Evolutionary conservation across 2,113 vertebrate genomes (phyloP).

Genomic region (Coracopsis vasa): DNA sequence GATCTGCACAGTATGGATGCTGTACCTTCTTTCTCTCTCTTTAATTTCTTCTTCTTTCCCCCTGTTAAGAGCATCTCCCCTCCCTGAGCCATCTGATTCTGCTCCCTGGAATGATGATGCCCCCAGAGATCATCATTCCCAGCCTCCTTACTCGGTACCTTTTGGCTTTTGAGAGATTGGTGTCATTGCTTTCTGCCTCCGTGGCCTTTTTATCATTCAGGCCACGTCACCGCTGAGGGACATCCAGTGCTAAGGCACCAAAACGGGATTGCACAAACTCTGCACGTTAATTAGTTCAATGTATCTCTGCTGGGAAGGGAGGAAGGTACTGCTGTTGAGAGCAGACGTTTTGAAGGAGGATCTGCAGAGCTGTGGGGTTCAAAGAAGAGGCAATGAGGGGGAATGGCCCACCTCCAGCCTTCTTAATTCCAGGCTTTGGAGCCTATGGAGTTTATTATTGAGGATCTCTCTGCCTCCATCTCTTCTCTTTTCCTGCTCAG

Average conservation of each 20-base stretch:
- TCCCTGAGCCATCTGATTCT: neutral
- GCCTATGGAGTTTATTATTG: neutral
- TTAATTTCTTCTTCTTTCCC: neutral
- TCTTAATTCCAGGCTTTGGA: neutral
- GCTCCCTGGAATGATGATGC: neutral
- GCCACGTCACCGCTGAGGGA: neutral
- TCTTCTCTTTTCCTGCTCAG: neutral
- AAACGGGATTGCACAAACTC: slow-evolving; percentile 38
- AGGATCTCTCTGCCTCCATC: neutral
- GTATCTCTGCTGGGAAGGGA: neutral
- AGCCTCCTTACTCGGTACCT: neutral
- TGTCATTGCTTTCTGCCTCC: neutral
- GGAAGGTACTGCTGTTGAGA: neutral
- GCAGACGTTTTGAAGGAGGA: neutral
- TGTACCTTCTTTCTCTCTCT: neutral
- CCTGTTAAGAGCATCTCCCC: neutral
- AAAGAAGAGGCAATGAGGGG: neutral
- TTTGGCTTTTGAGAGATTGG: neutral
- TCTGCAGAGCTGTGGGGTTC: neutral
- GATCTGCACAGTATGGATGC: neutral
- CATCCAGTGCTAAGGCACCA: slow-evolving; percentile 43
- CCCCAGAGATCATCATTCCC: neutral
- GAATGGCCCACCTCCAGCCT: neutral
- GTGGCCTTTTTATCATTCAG: slow-evolving; percentile 23
- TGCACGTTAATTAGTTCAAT: slow-evolving; percentile 50